Evolutionary conservation across 2,888 invertebrate genomes (phyloP).

Genomic region (Hemistola chrysoprasaria): DNA sequence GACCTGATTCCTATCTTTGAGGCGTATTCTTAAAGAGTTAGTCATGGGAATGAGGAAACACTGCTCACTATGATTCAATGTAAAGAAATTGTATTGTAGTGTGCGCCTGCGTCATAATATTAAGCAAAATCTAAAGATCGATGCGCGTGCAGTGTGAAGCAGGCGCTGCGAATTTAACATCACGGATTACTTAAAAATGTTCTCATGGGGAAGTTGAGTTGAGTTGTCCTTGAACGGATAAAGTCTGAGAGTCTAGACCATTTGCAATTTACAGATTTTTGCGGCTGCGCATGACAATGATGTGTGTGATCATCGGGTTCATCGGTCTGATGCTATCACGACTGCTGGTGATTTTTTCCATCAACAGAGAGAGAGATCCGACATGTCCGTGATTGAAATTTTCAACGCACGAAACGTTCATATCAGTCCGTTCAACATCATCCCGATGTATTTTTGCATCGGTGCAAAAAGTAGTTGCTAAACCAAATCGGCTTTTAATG

Average conservation of each 20-base stretch:
- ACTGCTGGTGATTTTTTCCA: constrained; percentile 49
- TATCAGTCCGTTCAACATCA: constrained; percentile 43
- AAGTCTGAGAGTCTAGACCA: constrained; percentile 60
- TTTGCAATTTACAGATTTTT: constrained; percentile 72
- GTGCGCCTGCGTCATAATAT: constrained; percentile 47
- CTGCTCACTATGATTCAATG: constrained; percentile 7
- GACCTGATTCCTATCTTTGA: constrained; percentile 25
- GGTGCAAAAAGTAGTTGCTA: constrained; percentile 60
- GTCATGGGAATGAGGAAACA: constrained; percentile 14
- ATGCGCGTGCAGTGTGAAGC: constrained; percentile 29
- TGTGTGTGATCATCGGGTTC: constrained; percentile 67
- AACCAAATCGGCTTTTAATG: constrained; percentile 54
- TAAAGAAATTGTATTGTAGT: constrained; percentile 5
- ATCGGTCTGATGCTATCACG: constrained; percentile 62
- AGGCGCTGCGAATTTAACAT: constrained; percentile 49
- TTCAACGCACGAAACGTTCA: constrained; percentile 62
- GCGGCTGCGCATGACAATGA: constrained; percentile 74
- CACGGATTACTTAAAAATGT: constrained; percentile 44
- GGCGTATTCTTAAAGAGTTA: constrained; percentile 15
- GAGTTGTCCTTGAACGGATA: constrained; percentile 67
- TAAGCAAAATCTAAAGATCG: constrained; percentile 44
- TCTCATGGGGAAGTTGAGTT: constrained; percentile 46
- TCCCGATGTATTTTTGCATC: constrained; percentile 57
- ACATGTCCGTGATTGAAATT: constrained; percentile 66
- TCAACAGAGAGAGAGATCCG: constrained; percentile 47